Base-by-base conservation (phyloP, 2,888 invertebrate genomes). In the Mesoligia furuncula region DNA sequence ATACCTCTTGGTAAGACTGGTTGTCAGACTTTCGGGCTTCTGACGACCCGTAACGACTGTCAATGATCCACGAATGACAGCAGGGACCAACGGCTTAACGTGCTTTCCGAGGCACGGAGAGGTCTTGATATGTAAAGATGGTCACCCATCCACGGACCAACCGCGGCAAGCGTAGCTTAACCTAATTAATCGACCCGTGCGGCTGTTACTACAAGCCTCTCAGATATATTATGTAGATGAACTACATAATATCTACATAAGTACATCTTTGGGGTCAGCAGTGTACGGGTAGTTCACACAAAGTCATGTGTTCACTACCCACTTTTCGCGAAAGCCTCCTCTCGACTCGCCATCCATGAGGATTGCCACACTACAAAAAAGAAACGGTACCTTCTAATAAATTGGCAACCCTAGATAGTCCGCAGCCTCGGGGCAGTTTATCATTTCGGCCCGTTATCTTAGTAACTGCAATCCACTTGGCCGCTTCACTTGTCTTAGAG, bases 401-500 rank as follows among this genome's bases (percentile, higher is more conserved):
- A 71, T 69, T 61, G 71, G n/a, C 84, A 88, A 36, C 87, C 87
- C 87, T 88, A 80, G 7, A 48, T 17, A 72, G 68, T 68, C 13
- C 54, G 68, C 67, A 79, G 81, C 88, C 89, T 85, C 85, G 85
- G 85, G 88, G 92, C 93, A 91, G 91, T 93, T 93, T 93, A 93
- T 93, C 93, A 93, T 92, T 91, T 92, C 81, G 88, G 91, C 87
- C 93, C 93, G 93, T 93, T 93, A 93, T 93, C 93, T 93, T 73
- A 79, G 88, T 90, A 90, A 90, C 90, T 88, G 91, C 90, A 89
- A 89, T 87, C 88, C 91, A 92, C 92, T 90, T 84, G 90, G 88
- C 92, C 90, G 90, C 90, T 88, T 88, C 89, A 89, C 91, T 91
- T 90, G 92, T 90, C 92, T 90, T 85, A 90, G 84, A 85, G 90